Evolutionary conservation across 2,888 invertebrate species (phyloP), one percentile per base, ranked within the genome.

Genomic region (Euclidia mi): DNA sequence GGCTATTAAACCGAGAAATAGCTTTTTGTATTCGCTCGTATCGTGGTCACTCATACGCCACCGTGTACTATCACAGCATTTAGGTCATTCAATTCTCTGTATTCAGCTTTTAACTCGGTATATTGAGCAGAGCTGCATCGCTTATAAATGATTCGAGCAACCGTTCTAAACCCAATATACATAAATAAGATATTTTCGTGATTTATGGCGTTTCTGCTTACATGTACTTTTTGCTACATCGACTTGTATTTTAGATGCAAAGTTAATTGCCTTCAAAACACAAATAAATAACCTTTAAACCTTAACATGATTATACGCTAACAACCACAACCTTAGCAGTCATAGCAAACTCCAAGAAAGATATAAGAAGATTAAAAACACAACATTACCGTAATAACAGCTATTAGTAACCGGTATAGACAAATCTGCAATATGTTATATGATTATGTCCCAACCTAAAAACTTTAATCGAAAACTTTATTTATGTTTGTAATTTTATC

Each of bases 21-120:
- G 46, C 56, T 52, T 65, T 68, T 60, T 43, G 66, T 57, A 70
- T 70, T 65, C 65, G 49, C 60, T 70, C 48, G 20, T 29, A 31
- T 28, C 35, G 56, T 34, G 42, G 56, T 25, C 41, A 31, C 31
- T 60, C 60, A 52, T 51, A 37, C 40, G 38, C 35, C 28, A 14
- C 25, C 55, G 37, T 37, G 32, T 69, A 48, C 50, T 46, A 53
- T 73, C 63, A 64, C 63, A 69, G 56, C 71, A 80, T 82, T 78
- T 74, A 60, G 84, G 78, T 78, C 79, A 77, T 56, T 65, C 53
- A 55, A 69, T 79, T 74, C 74, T 52, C 56, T 63, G 65, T 69
- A 72, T 74, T 68, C 71, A 72, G 67, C 50, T 65, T 55, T 67
- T 61, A 73, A 71, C 63, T 67, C 53, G 14, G 50, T 55, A 55